Percentiles rank a stretch among this genome's conserved stretches.
These are phyloP conservation scores for Dasypolia templi DNA, from an alignment of 2,888 invertebrate genomes.

Conservation along the genomic window DNA sequence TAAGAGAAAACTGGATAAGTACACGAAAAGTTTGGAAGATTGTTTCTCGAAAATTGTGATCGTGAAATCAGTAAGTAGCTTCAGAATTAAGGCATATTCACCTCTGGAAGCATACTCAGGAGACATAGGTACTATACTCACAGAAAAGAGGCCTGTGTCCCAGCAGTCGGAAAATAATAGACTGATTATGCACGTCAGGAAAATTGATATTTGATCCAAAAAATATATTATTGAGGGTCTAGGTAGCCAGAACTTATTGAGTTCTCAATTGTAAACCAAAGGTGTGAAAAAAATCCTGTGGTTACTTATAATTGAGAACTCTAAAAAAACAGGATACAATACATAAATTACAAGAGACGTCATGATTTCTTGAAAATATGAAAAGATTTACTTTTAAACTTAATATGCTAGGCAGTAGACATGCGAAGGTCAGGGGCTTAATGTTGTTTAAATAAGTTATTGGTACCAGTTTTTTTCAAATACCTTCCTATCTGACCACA, in stretches of 20 bases:
- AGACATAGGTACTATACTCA: no score
- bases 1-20: conserved; percentile 1
- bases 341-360: conserved; percentile 17
- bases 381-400: conserved; percentile 16
- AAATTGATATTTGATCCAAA: no score
- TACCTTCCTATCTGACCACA: conserved; percentile 38
- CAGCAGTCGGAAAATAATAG: no score
- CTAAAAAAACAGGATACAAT: neutral
- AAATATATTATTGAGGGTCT: no score
- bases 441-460: conserved; percentile 42
- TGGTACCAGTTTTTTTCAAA: conserved; percentile 46
- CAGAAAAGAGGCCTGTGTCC: no score
- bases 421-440: conserved; percentile 46
- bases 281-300: neutral
- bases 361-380: conserved; percentile 1
- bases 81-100: neutral
- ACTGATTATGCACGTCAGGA: no score
- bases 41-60: no score
- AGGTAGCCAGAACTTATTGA: no score
- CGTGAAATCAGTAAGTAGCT: no score
- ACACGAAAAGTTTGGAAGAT: neutral
- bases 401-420: conserved; percentile 9
- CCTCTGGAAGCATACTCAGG: no score
- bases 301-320: neutral
- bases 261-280: neutral